phyloP scores from a whole-genome alignment of 2,888 invertebrate genomes.

The Epsilonema sp. region DNA sequence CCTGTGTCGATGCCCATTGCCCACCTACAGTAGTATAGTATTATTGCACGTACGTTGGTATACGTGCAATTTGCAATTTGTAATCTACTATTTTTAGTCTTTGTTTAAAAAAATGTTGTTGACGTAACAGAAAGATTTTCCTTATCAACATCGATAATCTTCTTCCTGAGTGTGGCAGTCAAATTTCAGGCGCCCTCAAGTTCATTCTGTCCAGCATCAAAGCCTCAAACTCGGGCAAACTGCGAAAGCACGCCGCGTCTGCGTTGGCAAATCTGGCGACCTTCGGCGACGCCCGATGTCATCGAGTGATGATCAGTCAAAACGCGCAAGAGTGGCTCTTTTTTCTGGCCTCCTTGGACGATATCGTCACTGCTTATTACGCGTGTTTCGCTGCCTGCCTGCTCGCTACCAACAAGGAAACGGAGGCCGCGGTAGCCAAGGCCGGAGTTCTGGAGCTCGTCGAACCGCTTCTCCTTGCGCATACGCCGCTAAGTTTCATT shows the following conservation, averaged over 20 bases:
- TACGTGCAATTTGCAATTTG: too few relatives aligned
- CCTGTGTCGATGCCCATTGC: too few relatives aligned
- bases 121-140: too few relatives aligned
- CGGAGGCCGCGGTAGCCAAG: constrained; percentile 77
- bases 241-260: constrained; percentile 71
- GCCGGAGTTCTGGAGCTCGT: constrained; percentile 83
- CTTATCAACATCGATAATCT: too few relatives aligned
- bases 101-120: too few relatives aligned
- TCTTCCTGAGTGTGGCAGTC: too few relatives aligned
- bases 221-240: constrained; percentile 66
- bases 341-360: constrained; percentile 31
- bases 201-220: constrained; percentile 50
- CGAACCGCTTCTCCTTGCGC: constrained; percentile 76
- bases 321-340: constrained; percentile 38
- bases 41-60: too few relatives aligned
- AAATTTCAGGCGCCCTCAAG: constrained; percentile 74
- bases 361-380: constrained; percentile 83
- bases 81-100: too few relatives aligned
- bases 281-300: constrained; percentile 87
- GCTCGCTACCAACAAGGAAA: constrained; percentile 84
- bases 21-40: too few relatives aligned
- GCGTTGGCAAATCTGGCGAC: constrained; percentile 82
- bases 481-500: constrained; percentile 84
- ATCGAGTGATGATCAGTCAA: constrained; percentile 84
- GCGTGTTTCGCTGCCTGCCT: constrained; percentile 89